Evolutionary conservation across 2,888 invertebrate species (phyloP).

Genomic region (Galerucella nymphaeae): DNA sequence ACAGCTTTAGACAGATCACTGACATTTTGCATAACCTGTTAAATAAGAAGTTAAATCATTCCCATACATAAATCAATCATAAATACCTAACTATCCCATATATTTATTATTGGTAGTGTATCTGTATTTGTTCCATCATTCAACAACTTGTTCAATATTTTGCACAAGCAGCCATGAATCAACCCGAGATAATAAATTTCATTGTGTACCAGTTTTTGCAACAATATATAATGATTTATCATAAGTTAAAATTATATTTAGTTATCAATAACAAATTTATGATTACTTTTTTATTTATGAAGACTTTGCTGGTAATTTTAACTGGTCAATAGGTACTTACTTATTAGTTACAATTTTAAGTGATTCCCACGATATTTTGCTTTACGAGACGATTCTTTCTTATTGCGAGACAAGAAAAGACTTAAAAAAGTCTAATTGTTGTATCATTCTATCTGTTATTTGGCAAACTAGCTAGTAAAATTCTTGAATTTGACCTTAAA

Average conservation of each 20-base stretch:
- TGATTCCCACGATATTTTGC: too few species aligned
- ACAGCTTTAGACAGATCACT: background rate
- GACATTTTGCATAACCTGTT: background rate
- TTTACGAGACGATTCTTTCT: too few species aligned
- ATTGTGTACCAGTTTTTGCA: background rate
- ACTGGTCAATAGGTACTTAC: too few species aligned
- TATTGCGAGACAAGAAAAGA: too few species aligned
- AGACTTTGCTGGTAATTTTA: too few species aligned
- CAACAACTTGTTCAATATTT: background rate
- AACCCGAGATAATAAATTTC: background rate
- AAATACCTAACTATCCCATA: background rate
- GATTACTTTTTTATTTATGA: too few species aligned
- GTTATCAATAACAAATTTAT: too few species aligned
- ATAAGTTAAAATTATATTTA: background rate
- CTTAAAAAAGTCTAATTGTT: too few species aligned
- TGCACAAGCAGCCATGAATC: background rate
- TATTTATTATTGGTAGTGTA: background rate
- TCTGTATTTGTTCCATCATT: background rate
- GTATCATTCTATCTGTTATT: too few species aligned
- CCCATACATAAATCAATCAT: background rate
- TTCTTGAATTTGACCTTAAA: too few species aligned
- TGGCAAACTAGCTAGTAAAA: too few species aligned
- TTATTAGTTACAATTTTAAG: too few species aligned
- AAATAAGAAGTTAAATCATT: conserved; percentile 4
- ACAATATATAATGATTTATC: background rate